phyloP scores from a whole-genome alignment of 2,888 invertebrate species.

The Chymomyza procnemis region DNA sequence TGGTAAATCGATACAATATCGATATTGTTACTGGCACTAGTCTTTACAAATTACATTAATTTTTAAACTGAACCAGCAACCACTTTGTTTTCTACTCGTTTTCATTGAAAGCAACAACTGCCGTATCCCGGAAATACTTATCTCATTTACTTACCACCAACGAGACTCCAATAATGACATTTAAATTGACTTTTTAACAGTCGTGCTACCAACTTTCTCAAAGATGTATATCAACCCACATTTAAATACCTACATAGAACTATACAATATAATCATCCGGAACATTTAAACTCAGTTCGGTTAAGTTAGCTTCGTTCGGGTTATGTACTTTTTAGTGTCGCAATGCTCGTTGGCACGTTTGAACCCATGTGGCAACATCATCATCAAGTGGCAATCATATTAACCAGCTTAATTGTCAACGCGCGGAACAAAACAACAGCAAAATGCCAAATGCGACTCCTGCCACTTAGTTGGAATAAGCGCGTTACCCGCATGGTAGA shows the following conservation, averaged over 20 bases:
- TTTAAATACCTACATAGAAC: background rate
- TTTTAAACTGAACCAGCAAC: no score
- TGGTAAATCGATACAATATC: no score
- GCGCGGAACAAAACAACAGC: slow-evolving; percentile 42
- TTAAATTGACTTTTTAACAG: background rate
- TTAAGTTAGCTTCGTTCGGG: slow-evolving; percentile 4
- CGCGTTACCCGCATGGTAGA: background rate
- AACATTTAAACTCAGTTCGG: slow-evolving; percentile 20
- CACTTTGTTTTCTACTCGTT: no score
- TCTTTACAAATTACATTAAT: no score
- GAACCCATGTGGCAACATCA: slow-evolving; percentile 38
- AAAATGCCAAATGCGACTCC: slow-evolving; percentile 24
- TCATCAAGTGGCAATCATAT: slow-evolving; percentile 70
- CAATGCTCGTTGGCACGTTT: slow-evolving; percentile 53
- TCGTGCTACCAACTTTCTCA: background rate
- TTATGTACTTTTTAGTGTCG: slow-evolving; percentile 43
- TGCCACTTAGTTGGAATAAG: slow-evolving; percentile 11
- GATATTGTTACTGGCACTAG: no score
- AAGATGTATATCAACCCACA: background rate
- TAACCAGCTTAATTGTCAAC: slow-evolving; percentile 67
- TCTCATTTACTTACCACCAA: background rate
- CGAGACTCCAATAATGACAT: background rate
- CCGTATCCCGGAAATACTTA: no score
- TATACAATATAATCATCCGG: background rate
- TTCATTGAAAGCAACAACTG: background rate